Conservation (phyloP, 2,113 vertebrate species). For the Propithecus coquereli region DNA sequence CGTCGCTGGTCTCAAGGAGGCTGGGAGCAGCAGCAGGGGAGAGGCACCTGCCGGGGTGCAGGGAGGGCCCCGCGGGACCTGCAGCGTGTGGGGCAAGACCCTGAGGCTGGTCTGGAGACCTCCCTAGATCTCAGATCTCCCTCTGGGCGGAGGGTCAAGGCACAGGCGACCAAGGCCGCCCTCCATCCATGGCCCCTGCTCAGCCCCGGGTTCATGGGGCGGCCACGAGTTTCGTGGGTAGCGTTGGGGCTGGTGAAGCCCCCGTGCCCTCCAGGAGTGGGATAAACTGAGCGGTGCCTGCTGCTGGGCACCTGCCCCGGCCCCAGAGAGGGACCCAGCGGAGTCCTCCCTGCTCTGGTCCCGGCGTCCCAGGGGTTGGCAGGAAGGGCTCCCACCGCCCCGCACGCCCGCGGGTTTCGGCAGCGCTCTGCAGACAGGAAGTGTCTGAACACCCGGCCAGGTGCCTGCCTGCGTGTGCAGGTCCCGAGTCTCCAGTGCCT, state of each 20-base stretch:
- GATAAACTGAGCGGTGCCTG: not conserved
- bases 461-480: not conserved
- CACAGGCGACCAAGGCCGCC: accelerated
- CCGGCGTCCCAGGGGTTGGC: not conserved
- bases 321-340: not conserved
- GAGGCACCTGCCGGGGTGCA: too few species aligned
- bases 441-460: accelerated
- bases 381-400: not conserved
- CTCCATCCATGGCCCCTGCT: not conserved
- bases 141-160: not conserved
- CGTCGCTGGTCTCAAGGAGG: accelerated
- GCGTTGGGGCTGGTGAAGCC: accelerated
- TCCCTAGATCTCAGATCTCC: not conserved
- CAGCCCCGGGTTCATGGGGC: not conserved
- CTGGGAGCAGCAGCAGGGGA: too few species aligned
- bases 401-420: not conserved
- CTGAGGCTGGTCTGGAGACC: not conserved
- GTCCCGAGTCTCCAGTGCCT: not conserved
- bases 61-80: accelerated
- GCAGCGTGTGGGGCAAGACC: accelerated
- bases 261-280: too few species aligned
- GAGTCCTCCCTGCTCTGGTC: not conserved
- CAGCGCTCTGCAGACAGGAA: not conserved
- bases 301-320: too few species aligned
- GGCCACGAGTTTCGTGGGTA: not conserved